phyloP scores from a whole-genome alignment of 2,113 vertebrate genomes.

The Platycercus adscitus region DNA sequence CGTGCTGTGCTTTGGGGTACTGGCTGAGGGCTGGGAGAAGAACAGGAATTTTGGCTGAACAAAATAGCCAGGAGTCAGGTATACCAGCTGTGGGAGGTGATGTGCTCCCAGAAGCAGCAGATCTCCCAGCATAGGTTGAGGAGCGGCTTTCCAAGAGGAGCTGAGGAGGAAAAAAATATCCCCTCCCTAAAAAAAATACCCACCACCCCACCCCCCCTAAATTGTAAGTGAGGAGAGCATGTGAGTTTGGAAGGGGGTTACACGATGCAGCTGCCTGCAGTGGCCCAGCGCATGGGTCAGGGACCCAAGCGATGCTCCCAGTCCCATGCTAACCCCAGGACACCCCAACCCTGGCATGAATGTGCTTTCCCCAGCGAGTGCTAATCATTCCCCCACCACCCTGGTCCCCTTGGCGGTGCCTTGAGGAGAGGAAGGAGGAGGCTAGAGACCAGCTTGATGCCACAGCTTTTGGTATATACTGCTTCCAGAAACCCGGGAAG shows the following conservation, averaged over 20 bases:
- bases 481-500: not conserved
- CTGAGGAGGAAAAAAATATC: not conserved
- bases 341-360: fast-evolving
- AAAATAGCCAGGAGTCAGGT: not conserved
- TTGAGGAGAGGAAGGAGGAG: not conserved
- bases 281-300: not conserved
- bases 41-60: not conserved
- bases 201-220: not conserved
- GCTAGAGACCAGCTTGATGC: not conserved
- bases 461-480: not conserved
- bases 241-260: not conserved
- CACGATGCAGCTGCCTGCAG: not conserved
- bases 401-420: fast-evolving
- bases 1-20: fast-evolving
- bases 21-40: not conserved
- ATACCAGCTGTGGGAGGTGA: not conserved
- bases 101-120: not conserved
- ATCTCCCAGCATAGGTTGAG: not conserved
- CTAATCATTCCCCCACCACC: too few relatives aligned
- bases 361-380: fast-evolving
- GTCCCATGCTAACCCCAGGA: not conserved
- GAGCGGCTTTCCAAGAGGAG: not conserved
- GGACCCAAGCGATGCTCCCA: not conserved
- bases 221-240: not conserved
- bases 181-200: not conserved